Conservation (phyloP, 2,888 invertebrate species). For the Imbricaverruca yamaguchii region DNA sequence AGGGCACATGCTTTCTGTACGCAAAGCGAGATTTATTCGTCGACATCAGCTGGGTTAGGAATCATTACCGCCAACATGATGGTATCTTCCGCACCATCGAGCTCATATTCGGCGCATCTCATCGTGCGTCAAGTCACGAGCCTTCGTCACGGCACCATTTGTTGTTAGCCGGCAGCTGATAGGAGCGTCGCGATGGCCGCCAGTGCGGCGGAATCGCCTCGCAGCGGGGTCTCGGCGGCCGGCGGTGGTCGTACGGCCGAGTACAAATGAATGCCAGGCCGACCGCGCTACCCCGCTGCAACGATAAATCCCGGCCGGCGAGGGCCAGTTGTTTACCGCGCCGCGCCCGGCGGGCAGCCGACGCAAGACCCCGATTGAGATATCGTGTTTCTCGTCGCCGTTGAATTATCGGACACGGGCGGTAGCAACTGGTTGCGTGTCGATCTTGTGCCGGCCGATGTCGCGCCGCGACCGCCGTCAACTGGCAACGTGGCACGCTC, state of each 20-base stretch:
- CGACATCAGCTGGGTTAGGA: not conserved
- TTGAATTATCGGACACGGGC: conserved; percentile 12
- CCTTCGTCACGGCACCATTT: not conserved
- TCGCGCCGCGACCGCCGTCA: not conserved
- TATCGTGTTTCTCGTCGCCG: conserved; percentile 13
- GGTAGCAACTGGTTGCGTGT: conserved; percentile 20
- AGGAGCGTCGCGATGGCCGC: not conserved
- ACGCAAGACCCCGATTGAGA: not conserved
- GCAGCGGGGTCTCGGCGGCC: not conserved
- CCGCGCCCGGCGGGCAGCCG: not conserved
- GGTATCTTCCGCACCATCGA: not conserved
- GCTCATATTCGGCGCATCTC: not conserved
- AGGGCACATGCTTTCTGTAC: too few relatives aligned
- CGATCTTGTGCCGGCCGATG: not conserved
- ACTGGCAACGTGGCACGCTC: not conserved
- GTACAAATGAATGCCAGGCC: not conserved
- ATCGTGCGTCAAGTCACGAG: not conserved
- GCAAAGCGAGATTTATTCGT: too few relatives aligned
- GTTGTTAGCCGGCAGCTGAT: not conserved
- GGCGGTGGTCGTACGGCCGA: not conserved
- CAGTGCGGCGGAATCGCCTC: not conserved
- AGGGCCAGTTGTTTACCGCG: conserved; percentile 4
- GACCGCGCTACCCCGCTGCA: not conserved
- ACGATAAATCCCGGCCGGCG: conserved; percentile 3
- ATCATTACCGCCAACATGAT: not conserved